Percentiles rank a stretch among this genome's conserved stretches.
Evolutionary conservation across 2,113 vertebrate species (phyloP).

Genomic region (Anthoscopus minutus): DNA sequence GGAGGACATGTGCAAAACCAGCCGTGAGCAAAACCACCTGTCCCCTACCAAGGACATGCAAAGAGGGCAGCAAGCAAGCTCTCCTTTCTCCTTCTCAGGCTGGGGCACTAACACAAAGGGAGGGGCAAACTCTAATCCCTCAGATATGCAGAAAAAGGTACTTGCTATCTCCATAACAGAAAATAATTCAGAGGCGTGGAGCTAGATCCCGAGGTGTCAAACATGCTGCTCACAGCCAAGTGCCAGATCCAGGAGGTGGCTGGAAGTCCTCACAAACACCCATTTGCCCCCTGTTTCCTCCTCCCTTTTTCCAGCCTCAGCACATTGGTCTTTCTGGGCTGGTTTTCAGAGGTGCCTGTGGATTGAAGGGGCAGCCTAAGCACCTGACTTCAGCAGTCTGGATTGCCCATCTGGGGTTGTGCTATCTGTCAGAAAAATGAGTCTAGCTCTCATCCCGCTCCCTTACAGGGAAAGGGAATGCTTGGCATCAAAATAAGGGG

Average conservation of each 20-base stretch:
- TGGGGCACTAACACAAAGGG: not conserved
- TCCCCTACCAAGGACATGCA: not conserved
- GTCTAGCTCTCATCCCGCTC: not conserved
- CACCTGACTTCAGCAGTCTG: slow-evolving; percentile 29
- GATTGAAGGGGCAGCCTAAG: slow-evolving; percentile 5
- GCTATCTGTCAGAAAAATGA: not conserved
- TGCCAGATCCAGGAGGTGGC: not conserved
- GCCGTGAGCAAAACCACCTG: not conserved
- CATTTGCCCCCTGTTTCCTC: not conserved
- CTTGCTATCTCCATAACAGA: not conserved
- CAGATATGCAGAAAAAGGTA: not conserved
- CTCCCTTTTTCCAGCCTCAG: not conserved
- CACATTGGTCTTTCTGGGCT: not conserved
- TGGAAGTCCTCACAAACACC: slow-evolving; percentile 1
- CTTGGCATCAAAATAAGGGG: not conserved
- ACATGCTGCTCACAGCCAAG: not conserved
- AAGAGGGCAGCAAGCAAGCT: not conserved
- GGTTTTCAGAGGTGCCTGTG: slow-evolving; percentile 1
- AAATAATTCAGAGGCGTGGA: not conserved
- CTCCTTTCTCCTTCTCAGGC: not conserved
- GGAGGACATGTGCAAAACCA: not conserved
- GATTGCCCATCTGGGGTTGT: not conserved
- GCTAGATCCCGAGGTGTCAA: not conserved
- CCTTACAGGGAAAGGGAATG: not conserved
- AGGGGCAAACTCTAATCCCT: not conserved